Evolutionary conservation across 2,113 vertebrate genomes (phyloP).

Genomic region (Hippocampus barbouri): DNA sequence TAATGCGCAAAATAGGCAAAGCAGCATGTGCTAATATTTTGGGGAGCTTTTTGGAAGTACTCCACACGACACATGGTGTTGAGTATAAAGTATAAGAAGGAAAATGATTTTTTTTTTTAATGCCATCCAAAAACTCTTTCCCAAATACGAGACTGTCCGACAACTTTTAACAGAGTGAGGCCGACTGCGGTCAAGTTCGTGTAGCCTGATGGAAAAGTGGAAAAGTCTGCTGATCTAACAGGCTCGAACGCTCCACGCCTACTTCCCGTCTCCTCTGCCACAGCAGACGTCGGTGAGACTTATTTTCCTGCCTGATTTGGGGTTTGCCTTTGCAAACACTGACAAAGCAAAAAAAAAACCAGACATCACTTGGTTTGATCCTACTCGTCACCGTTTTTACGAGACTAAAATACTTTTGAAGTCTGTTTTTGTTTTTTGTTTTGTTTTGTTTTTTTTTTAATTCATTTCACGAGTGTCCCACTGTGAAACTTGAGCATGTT

Average conservation of each 20-base stretch:
- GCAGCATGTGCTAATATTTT: not conserved
- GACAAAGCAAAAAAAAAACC: conserved; percentile 46
- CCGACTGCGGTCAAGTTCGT: conserved; percentile 40
- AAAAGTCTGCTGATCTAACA: conserved; percentile 70
- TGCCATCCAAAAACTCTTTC: conserved; percentile 10
- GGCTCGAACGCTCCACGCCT: conserved; percentile 54
- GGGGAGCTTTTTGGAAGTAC: not conserved
- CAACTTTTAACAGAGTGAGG: conserved; percentile 14
- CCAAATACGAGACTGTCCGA: conserved; percentile 11
- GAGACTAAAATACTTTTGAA: conserved; percentile 10
- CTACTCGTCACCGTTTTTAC: conserved; percentile 31
- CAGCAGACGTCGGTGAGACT: conserved; percentile 37
- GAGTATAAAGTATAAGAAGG: not conserved
- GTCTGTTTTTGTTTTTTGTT: conserved; percentile 25
- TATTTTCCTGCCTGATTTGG: conserved; percentile 40
- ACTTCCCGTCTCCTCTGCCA: conserved; percentile 47
- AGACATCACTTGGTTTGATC: conserved; percentile 27
- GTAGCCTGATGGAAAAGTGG: conserved; percentile 62
- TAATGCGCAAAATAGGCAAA: not conserved
- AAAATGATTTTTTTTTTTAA: conserved; percentile 3
- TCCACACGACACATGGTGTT: not conserved
- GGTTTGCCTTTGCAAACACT: conserved; percentile 44
- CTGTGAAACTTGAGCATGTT: conserved; percentile 40
- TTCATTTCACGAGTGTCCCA: conserved; percentile 30
- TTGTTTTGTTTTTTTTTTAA: conserved; percentile 12